These are phyloP conservation scores for Capreolus pygargus DNA, from an alignment of 2,113 vertebrate genomes.

Conservation along the genomic window DNA sequence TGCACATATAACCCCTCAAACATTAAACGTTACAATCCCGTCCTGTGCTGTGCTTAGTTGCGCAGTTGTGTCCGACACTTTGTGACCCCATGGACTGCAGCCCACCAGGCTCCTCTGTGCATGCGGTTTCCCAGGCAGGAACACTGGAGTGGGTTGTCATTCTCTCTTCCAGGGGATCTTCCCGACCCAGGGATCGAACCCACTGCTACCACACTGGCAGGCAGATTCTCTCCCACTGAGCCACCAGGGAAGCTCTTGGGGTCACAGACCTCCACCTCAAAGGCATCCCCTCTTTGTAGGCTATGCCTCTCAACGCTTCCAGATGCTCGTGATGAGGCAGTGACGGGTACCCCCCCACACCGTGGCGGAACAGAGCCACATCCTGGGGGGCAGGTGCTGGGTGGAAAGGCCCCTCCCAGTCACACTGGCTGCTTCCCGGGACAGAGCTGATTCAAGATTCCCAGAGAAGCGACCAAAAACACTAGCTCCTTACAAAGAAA, in stretches of 20 bases:
- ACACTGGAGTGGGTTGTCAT: not conserved
- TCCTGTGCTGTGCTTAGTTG: not conserved
- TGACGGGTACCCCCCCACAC: not conserved
- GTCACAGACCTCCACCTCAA: not conserved
- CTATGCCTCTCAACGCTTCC: not conserved
- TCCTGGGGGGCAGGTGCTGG: not conserved
- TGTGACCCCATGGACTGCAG: not conserved
- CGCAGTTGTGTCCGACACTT: not conserved
- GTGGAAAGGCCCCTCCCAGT: not conserved
- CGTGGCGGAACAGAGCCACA: not conserved
- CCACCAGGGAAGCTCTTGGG: not conserved
- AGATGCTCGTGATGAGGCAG: accelerated
- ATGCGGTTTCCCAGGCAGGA: not conserved
- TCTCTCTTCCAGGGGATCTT: not conserved
- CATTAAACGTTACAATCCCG: too few species aligned
- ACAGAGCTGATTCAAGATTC: not conserved
- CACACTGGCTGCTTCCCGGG: accelerated
- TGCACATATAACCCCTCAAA: too few species aligned
- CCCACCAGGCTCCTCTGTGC: not conserved
- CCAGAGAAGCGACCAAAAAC: not conserved
- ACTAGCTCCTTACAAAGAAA: not conserved
- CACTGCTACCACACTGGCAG: not conserved
- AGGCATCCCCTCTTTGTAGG: accelerated
- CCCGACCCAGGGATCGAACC: not conserved
- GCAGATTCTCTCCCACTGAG: not conserved